Base-by-base conservation (phyloP, 2,888 invertebrate species). In the Alloscopus bannaensis region DNA sequence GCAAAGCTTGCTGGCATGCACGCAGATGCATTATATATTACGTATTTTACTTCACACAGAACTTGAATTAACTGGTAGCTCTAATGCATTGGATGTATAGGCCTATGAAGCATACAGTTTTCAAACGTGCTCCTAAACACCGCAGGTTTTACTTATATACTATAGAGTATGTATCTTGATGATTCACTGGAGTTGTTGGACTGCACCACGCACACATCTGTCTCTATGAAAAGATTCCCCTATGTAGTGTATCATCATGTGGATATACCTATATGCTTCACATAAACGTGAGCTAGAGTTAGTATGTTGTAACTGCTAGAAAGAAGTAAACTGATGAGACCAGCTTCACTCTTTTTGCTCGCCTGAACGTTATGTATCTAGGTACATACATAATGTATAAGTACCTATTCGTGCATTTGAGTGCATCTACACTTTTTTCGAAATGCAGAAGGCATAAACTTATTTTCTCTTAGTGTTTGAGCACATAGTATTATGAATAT, bases 121-220 rank as follows among this genome's bases (percentile, higher is more conserved):
- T 4, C n/a, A 29, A 29, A 57, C 16, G 2, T 57, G 57, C 57
- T 29, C 31, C 31, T 55, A 68, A n/a, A 6, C 28, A 59, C n/a
- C n/a, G n/a, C n/a, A n/a, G 8, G 28, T 40, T 40, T 11, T 52
- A 13, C 26, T 13, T 18, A 50, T n/a, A 57, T 57, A 24, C 52
- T 8, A 55, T 29, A 36, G 18, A 50, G 22, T 50, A 29, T 26
- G 40, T 24, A 36, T 18, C 45, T 45, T 36, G 36, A 47, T 72
- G 50, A 40, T 62, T 47, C 42, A 40, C 40, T 28, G 42, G 26
- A 29, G 16, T 3, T 24, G 52, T 22, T 24, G 6, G 20, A 47
- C 31, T 20, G 55, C n/a, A 55, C 29, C 59, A 66, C 73, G 73
- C 73, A 75, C 72, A 72, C 73, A 75, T 75, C 73, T 75, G 73